Evolutionary conservation across 1,140 invertebrate genomes (phyloP).

Genomic region (Andricus grossulariae): DNA sequence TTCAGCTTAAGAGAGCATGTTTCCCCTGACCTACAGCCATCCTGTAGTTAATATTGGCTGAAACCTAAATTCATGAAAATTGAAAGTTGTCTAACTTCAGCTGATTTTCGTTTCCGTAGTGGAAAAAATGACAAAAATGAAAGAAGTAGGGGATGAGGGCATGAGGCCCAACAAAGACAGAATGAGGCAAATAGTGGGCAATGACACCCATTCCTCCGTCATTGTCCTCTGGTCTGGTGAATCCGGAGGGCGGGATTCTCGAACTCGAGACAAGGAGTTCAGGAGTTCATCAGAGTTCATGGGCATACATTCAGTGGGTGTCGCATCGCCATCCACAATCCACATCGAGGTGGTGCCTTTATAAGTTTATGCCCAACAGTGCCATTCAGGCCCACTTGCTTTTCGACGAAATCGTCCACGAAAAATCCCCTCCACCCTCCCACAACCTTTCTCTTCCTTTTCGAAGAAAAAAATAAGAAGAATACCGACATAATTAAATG

Average conservation of each 20-base stretch:
- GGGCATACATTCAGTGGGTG: slow-evolving; percentile 65
- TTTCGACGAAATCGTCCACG: slow-evolving; percentile 7
- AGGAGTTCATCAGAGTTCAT: slow-evolving; percentile 70
- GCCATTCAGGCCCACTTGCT: neutral
- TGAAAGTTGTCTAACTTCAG: too few relatives aligned
- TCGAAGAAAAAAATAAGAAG: slow-evolving; percentile 4
- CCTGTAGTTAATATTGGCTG: too few relatives aligned
- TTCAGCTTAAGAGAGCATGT: too few relatives aligned
- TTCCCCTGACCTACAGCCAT: too few relatives aligned
- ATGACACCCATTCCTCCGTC: slow-evolving; percentile 26
- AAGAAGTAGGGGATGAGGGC: neutral
- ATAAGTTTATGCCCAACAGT: neutral
- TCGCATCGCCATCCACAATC: slow-evolving; percentile 40
- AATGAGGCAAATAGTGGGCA: slow-evolving; percentile 25
- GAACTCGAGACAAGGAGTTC: slow-evolving; percentile 62
- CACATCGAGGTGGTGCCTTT: neutral
- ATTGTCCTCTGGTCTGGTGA: slow-evolving; percentile 35
- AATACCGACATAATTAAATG: slow-evolving; percentile 44
- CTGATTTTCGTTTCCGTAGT: too few relatives aligned
- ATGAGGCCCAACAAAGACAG: slow-evolving; percentile 15
- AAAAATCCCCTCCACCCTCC: neutral
- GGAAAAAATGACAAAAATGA: too few relatives aligned
- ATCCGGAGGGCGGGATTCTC: slow-evolving; percentile 34
- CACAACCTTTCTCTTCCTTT: neutral
- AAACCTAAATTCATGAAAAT: too few relatives aligned